These are phyloP conservation scores for Scolopax mira DNA, from an alignment of 2,113 vertebrate species.

Conservation along the genomic window DNA sequence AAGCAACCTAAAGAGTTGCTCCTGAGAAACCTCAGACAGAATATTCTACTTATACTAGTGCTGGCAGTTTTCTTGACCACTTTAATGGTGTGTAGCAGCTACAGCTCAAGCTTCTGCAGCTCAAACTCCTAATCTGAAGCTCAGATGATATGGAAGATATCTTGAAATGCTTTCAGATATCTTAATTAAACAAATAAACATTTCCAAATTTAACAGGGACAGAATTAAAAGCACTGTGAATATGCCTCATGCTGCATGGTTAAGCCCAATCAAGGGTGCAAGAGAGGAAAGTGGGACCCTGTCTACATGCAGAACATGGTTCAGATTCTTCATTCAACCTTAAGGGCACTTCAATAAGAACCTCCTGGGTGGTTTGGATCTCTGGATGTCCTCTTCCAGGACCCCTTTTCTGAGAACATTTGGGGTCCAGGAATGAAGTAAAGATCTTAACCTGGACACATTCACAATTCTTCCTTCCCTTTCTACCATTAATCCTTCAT, in stretches of 20 bases:
- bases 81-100: background rate
- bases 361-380: background rate
- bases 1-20: background rate
- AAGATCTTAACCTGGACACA: slow-evolving; percentile 65
- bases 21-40: background rate
- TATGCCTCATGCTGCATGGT: background rate
- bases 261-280: background rate
- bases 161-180: background rate
- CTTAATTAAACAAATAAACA: background rate
- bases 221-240: background rate
- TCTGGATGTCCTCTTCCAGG: background rate
- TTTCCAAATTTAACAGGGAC: background rate
- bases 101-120: background rate
- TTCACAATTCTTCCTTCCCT: slow-evolving; percentile 54
- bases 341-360: background rate
- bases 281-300: background rate
- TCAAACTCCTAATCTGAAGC: background rate
- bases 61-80: background rate
- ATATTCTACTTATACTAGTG: background rate
- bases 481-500: slow-evolving; percentile 62
- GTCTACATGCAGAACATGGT: background rate
- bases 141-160: background rate
- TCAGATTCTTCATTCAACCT: background rate
- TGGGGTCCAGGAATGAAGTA: background rate
- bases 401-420: background rate